These are phyloP conservation scores for Ennomos quercinarius DNA, from an alignment of 2,888 invertebrate genomes.

Conservation along the genomic window DNA sequence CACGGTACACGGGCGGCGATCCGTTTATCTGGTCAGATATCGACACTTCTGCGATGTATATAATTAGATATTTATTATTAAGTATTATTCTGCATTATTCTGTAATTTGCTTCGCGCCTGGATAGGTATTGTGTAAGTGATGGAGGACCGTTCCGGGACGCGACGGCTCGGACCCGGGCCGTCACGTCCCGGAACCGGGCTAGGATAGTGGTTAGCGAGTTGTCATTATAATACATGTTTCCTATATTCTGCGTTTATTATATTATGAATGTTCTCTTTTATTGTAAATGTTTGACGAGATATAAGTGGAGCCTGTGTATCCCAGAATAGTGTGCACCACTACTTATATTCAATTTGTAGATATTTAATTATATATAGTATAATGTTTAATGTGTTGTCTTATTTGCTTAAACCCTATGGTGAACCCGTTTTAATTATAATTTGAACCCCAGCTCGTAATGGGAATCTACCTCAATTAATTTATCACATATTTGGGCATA, in stretches of 20 bases:
- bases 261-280: conserved; percentile 83
- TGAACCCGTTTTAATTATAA: conserved; percentile 77
- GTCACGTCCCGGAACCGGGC: conserved; percentile 30
- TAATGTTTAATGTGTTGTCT: conserved; percentile 83
- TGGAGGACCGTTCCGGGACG: conserved; percentile 35
- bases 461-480: conserved; percentile 86
- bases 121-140: conserved; percentile 24
- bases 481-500: conserved; percentile 85
- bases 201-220: conserved; percentile 60
- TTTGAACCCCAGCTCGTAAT: conserved; percentile 71
- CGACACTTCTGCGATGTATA: conserved; percentile 60
- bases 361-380: conserved; percentile 85
- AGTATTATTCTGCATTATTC: conserved; percentile 71
- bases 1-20: conserved; percentile 1
- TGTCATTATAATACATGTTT: conserved; percentile 76
- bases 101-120: conserved; percentile 81
- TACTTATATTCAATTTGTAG: conserved; percentile 83
- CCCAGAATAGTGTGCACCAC: conserved; percentile 79
- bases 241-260: conserved; percentile 84
- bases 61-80: conserved; percentile 78
- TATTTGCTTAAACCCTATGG: conserved; percentile 77
- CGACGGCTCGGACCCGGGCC: conserved; percentile 25
- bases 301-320: conserved; percentile 66
- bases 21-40: conserved; percentile 27
- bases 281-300: conserved; percentile 80